A percentile compares a stretch with the other conserved stretches of the same genome.
These are phyloP conservation scores for Phoronis australis DNA, from an alignment of 2,888 invertebrate genomes.

Conservation along the genomic window DNA sequence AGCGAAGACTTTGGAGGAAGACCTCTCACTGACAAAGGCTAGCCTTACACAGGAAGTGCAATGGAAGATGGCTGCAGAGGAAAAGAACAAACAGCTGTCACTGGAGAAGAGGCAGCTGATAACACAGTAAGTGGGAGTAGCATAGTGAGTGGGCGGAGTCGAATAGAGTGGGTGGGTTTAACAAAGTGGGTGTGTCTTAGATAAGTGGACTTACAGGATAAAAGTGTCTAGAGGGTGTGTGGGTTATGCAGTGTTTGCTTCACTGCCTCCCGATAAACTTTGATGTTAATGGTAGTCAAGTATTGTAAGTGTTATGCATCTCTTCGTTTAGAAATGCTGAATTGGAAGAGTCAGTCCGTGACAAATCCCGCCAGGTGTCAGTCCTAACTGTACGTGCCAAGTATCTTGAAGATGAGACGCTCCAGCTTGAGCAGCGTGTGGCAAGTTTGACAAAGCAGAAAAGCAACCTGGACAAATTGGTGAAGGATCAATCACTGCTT, in stretches of 20 bases:
- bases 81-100: slow-evolving; percentile 32
- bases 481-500: too few species aligned
- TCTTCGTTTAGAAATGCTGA: not conserved
- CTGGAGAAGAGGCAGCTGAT: slow-evolving; percentile 42
- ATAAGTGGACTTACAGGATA: too few species aligned
- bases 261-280: too few species aligned
- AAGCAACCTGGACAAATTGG: not conserved
- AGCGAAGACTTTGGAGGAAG: slow-evolving; percentile 33
- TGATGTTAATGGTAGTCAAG: too few species aligned
- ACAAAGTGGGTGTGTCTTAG: too few species aligned
- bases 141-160: too few species aligned
- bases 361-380: not conserved
- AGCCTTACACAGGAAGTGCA: slow-evolving; percentile 35
- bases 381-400: not conserved
- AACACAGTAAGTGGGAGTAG: slow-evolving; percentile 32
- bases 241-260: too few species aligned
- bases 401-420: not conserved
- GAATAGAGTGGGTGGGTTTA: too few species aligned
- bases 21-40: slow-evolving; percentile 29
- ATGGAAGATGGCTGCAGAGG: slow-evolving; percentile 40
- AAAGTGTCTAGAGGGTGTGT: too few species aligned
- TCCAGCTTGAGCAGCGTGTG: not conserved
- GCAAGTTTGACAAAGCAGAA: not conserved
- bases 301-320: too few species aligned
- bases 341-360: not conserved